Evolutionary conservation across 2,888 invertebrate genomes (phyloP).

Genomic region (Monochamus alternatus): DNA sequence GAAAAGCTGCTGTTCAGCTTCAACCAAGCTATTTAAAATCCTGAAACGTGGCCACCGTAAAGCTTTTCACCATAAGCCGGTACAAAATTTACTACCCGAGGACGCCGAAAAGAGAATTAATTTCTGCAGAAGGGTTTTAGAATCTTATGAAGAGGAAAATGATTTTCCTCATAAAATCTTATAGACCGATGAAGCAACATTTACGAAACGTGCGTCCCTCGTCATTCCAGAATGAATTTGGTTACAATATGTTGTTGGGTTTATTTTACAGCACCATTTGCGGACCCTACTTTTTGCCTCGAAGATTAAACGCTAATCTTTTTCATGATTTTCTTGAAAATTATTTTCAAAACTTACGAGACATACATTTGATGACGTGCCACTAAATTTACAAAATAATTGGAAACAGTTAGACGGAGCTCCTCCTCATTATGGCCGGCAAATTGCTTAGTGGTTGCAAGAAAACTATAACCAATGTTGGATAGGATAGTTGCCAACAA

Average conservation of each 20-base stretch:
- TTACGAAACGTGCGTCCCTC: not conserved
- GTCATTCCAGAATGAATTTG: too few species aligned
- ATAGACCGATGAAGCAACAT: not conserved
- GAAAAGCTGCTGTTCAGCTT: too few species aligned
- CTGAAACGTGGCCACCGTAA: not conserved
- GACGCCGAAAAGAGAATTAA: not conserved
- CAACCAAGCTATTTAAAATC: too few species aligned
- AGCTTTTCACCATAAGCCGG: not conserved
- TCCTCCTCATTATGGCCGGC: not conserved
- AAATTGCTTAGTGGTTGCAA: not conserved
- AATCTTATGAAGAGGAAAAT: not conserved
- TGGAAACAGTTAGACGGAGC: not conserved
- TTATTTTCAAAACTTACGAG: not conserved
- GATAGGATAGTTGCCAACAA: not conserved
- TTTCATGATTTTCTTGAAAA: too few species aligned
- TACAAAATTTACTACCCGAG: not conserved
- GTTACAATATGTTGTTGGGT: too few species aligned
- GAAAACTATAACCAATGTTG: not conserved
- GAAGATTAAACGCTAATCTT: too few species aligned
- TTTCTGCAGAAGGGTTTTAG: not conserved
- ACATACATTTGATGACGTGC: not conserved
- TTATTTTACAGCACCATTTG: too few species aligned
- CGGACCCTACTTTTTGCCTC: too few species aligned
- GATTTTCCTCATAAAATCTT: not conserved
- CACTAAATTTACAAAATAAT: not conserved